phyloP scores from a whole-genome alignment of 1,140 invertebrate genomes.

The Probaryconus sp. region DNA sequence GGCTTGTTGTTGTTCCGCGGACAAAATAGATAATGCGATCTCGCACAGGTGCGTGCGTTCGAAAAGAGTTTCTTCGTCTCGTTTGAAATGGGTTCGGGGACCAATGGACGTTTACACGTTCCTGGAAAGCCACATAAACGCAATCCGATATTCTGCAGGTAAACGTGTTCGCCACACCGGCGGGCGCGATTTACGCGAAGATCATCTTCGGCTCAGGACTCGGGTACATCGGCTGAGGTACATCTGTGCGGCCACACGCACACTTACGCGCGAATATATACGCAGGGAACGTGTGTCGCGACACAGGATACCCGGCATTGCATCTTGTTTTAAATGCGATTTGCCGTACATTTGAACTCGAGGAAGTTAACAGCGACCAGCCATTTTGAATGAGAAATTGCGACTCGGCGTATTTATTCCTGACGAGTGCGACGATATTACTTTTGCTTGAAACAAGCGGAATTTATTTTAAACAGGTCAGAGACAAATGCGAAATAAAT shows the following conservation, averaged over 20 bases:
- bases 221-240: too few relatives aligned
- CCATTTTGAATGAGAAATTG: constrained; percentile 48
- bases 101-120: constrained; percentile 35
- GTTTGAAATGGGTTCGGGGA: constrained; percentile 8
- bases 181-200: constrained; percentile 46
- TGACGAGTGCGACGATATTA: constrained; percentile 5
- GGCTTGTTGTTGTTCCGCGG: constrained; percentile 33
- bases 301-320: constrained; percentile 37
- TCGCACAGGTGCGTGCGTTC: constrained; percentile 65
- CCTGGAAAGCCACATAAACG: constrained; percentile 47
- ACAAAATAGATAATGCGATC: constrained; percentile 64
- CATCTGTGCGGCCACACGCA: constrained; percentile 18
- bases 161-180: constrained; percentile 24
- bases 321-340: constrained; percentile 38
- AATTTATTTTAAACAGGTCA: constrained; percentile 28
- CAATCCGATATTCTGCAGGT: constrained; percentile 52
- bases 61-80: constrained; percentile 9
- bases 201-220: constrained; percentile 40
- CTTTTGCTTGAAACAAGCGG: constrained; percentile 11
- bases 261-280: background rate
- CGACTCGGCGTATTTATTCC: constrained; percentile 9
- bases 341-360: constrained; percentile 19
- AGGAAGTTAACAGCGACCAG: constrained; percentile 6
- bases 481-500: too few relatives aligned
- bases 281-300: constrained; percentile 14